These are phyloP conservation scores for Apoda limacodes DNA, from an alignment of 2,888 invertebrate genomes.

Conservation along the genomic window DNA sequence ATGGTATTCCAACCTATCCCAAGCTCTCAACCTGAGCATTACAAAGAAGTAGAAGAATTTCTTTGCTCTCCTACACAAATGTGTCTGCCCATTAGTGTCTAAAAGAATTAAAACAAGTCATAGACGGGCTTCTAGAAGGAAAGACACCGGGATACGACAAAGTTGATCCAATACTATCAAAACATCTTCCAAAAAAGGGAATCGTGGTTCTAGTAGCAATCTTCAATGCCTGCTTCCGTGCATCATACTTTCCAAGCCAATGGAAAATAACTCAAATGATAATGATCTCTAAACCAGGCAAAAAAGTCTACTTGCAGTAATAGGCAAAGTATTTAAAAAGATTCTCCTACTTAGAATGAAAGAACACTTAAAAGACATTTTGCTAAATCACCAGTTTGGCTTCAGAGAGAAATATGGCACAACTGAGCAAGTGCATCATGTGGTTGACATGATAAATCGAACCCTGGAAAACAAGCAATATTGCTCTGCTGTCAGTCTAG, in stretches of 20 bases:
- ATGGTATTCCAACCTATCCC: too few species aligned
- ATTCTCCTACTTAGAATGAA: too few species aligned
- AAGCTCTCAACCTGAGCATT: too few species aligned
- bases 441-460: constrained; percentile 9
- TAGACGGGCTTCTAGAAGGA: too few species aligned
- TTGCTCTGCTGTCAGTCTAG: constrained; percentile 11
- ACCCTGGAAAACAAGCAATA: constrained; percentile 10
- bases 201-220: not conserved
- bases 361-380: too few species aligned
- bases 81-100: too few species aligned
- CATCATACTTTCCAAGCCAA: constrained; percentile 1
- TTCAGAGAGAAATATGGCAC: constrained; percentile 12
- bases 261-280: constrained; percentile 10
- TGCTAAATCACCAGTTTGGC: constrained; percentile 14
- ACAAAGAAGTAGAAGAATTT: too few species aligned
- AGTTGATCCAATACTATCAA: constrained; percentile 5
- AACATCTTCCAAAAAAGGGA: constrained; percentile 7
- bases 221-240: constrained; percentile 7
- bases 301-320: too few species aligned
- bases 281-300: too few species aligned
- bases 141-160: constrained; percentile 8
- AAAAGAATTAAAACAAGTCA: too few species aligned
- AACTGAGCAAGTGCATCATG: constrained; percentile 12
- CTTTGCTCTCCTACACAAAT: too few species aligned
- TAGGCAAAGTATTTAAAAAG: too few species aligned